phyloP scores from a whole-genome alignment of 2,113 vertebrate species.

The Axis porcinus region DNA sequence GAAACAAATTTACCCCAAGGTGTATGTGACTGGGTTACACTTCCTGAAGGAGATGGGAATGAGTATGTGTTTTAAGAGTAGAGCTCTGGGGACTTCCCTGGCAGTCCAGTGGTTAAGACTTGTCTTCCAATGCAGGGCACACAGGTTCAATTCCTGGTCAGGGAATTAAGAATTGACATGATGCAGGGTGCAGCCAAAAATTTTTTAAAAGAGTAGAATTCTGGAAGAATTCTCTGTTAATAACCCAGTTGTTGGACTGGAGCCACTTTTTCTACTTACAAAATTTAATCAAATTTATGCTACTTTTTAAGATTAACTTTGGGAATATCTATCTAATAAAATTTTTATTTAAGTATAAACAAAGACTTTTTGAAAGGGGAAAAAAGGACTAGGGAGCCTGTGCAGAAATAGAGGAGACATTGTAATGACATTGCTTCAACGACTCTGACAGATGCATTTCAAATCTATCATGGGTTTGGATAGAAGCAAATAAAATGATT shows the following conservation, averaged over 20 bases:
- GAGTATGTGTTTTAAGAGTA: neutral
- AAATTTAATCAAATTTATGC: slow-evolving; percentile 29
- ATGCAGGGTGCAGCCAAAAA: neutral
- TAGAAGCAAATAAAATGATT: slow-evolving; percentile 28
- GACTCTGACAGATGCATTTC: slow-evolving; percentile 27
- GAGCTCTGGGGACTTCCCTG: neutral
- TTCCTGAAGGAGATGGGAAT: neutral
- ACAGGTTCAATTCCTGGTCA: neutral
- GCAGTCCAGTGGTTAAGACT: neutral
- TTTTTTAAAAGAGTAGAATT: neutral
- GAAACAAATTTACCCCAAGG: neutral
- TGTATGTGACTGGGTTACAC: neutral
- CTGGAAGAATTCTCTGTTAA: slow-evolving; percentile 16
- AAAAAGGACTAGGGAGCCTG: neutral
- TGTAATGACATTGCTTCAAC: neutral
- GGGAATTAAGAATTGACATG: neutral
- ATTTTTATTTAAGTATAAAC: neutral
- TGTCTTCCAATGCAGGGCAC: neutral
- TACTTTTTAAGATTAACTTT: slow-evolving; percentile 22
- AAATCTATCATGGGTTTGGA: neutral
- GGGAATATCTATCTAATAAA: slow-evolving; percentile 23
- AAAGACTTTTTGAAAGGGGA: neutral
- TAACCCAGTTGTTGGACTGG: neutral
- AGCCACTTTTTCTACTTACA: neutral
- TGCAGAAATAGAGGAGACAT: neutral